phyloP scores from a whole-genome alignment of 1,140 invertebrate species.

The Drosophila yakuba region DNA sequence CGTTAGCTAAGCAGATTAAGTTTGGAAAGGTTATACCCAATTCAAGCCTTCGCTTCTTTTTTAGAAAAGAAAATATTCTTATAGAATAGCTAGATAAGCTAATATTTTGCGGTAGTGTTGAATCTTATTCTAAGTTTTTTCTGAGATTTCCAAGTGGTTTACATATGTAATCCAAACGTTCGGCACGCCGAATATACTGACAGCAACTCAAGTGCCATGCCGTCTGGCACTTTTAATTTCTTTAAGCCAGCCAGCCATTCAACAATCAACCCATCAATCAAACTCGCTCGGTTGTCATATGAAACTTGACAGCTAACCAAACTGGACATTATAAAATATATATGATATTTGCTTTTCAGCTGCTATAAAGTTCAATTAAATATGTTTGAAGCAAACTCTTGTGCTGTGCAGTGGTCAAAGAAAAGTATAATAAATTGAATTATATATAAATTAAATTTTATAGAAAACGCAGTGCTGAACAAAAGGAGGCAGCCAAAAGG shows the following conservation, averaged over 20 bases:
- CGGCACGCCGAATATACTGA: constrained; percentile 8
- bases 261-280: constrained; percentile 47
- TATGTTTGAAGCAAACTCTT: constrained; percentile 16
- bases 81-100: too few species aligned
- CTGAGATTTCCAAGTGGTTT: background rate
- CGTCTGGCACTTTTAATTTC: background rate
- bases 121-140: background rate
- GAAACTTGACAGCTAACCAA: constrained; percentile 27
- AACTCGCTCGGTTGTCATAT: constrained; percentile 27
- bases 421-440: constrained; percentile 43
- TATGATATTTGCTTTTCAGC: background rate
- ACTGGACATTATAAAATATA: constrained; percentile 19
- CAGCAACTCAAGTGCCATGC: constrained; percentile 25
- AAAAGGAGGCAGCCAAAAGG: constrained; percentile 14
- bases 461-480: constrained; percentile 28
- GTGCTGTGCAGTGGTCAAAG: constrained; percentile 14
- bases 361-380: constrained; percentile 20
- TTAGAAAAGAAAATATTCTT: too few species aligned
- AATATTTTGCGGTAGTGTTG: too few species aligned
- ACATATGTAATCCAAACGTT: background rate
- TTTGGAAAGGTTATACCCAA: too few species aligned
- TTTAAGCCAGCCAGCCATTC: background rate
- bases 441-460: constrained; percentile 47
- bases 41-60: too few species aligned
- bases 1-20: background rate